phyloP scores from a whole-genome alignment of 2,113 vertebrate species.

The Coreoperca whiteheadi region DNA sequence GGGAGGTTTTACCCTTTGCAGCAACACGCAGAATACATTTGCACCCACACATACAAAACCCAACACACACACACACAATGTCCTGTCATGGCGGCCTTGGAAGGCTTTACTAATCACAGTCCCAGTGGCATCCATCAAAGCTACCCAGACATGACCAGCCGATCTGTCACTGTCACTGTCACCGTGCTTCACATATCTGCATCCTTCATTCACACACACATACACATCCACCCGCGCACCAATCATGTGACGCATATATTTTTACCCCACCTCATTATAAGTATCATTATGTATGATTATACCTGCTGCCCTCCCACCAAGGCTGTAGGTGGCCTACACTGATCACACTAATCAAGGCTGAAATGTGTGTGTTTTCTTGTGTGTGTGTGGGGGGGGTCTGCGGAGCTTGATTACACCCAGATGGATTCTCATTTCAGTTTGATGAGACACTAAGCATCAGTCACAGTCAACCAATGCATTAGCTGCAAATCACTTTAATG shows the following conservation, averaged over 20 bases:
- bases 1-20: constrained; percentile 37
- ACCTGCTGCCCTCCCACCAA: constrained; percentile 75
- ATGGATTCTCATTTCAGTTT: constrained; percentile 81
- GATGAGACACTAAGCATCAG: constrained; percentile 82
- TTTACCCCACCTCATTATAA: constrained; percentile 80
- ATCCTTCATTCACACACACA: constrained; percentile 28
- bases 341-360: constrained; percentile 81
- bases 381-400: constrained; percentile 54
- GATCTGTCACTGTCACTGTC: constrained; percentile 78
- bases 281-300: constrained; percentile 84
- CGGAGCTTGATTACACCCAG: constrained; percentile 79
- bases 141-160: constrained; percentile 76
- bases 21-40: constrained; percentile 26
- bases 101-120: constrained; percentile 81
- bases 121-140: constrained; percentile 79
- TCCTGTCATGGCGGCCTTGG: constrained; percentile 71
- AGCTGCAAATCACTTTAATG: constrained; percentile 81
- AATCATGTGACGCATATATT: constrained; percentile 77
- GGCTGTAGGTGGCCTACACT: constrained; percentile 74
- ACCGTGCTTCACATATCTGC: constrained; percentile 66
- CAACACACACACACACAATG: constrained; percentile 27
- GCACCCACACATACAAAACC: constrained; percentile 2
- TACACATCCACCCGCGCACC: constrained; percentile 38
- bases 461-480: constrained; percentile 79
- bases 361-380: constrained; percentile 65